These are phyloP conservation scores for Amblyornis subalaris DNA, from an alignment of 2,113 vertebrate species.

Conservation along the genomic window DNA sequence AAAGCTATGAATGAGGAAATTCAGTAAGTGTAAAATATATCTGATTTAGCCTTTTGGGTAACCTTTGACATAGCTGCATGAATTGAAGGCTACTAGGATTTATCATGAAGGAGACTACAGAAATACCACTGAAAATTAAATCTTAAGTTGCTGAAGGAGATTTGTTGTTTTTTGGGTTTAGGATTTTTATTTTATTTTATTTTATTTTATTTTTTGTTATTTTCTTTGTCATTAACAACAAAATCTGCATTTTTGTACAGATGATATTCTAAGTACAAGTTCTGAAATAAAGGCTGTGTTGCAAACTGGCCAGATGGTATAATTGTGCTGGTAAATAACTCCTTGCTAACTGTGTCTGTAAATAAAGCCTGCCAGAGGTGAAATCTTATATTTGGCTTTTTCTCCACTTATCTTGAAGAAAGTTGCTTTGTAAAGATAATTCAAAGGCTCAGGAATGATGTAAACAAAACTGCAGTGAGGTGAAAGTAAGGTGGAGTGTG, in stretches of 20 bases:
- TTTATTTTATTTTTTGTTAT: fast-evolving
- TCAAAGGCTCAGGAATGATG: background rate
- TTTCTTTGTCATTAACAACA: background rate
- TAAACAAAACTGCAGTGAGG: background rate
- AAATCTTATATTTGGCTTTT: background rate
- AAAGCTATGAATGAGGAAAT: slow-evolving; percentile 27
- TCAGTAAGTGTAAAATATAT: background rate
- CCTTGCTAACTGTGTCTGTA: background rate
- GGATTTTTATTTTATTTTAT: no score
- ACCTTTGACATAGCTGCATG: background rate
- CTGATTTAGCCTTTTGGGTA: background rate
- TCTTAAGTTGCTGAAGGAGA: background rate
- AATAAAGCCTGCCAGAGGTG: background rate
- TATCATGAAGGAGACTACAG: background rate
- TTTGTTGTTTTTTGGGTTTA: background rate
- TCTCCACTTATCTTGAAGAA: background rate
- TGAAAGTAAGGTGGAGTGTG: background rate
- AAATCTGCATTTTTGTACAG: background rate
- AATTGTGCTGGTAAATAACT: background rate
- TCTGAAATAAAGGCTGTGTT: background rate
- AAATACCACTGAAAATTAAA: background rate
- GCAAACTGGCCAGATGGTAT: background rate
- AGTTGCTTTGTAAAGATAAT: background rate
- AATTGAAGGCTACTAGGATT: background rate
- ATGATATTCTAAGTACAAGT: background rate